Evolutionary conservation across 2,888 invertebrate species (phyloP), one percentile per base, ranked within the genome.

Genomic region (Drosophila crucigera): DNA sequence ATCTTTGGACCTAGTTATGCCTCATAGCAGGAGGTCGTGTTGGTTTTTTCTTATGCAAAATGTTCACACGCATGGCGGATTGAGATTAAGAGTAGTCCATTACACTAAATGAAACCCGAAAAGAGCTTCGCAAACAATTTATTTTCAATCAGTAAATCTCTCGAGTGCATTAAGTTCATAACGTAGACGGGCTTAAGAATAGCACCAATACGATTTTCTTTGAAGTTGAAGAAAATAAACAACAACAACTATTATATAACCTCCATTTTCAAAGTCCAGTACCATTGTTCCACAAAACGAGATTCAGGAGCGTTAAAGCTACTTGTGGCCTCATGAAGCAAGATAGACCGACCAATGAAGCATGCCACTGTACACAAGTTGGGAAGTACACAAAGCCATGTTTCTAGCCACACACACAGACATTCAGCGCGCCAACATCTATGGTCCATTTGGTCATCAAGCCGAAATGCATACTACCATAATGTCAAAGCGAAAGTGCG

Each of bases 401-500:
- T 39, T 25, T 22, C 11, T 14, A 25, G 3, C 10, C n/a, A 54
- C 39, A 47, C 37, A 28, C 30, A 73, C 14, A 43, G 14, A 47
- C 2, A 28, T 19, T 14, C 31, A 28, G 25, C 53, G 30, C 33
- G 50, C 50, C 25, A 28, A n/a, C 54, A 61, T 41, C 52, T 39
- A 49, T 64, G 77, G 66, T 39, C 35, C 71, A 74, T 68, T 39
- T 56, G 64, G 59, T 67, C 58, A 84, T 78, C 66, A 78, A 66
- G 71, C 68, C 77, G 83, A 82, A 90, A 78, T 73, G 68, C 77
- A 80, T 69, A 80, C 76, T 83, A 65, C 78, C 82, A 86, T 91
- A 91, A 87, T 89, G 90, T 90, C 91, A 91, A 92, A 92, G 92
- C 91, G 87, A 88, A 91, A 92, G 91, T 92, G 90, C 84, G 91